Evolutionary conservation across 2,888 invertebrate species (phyloP), one percentile per base, ranked within the genome.

Genomic region (Trimorus sp.): DNA sequence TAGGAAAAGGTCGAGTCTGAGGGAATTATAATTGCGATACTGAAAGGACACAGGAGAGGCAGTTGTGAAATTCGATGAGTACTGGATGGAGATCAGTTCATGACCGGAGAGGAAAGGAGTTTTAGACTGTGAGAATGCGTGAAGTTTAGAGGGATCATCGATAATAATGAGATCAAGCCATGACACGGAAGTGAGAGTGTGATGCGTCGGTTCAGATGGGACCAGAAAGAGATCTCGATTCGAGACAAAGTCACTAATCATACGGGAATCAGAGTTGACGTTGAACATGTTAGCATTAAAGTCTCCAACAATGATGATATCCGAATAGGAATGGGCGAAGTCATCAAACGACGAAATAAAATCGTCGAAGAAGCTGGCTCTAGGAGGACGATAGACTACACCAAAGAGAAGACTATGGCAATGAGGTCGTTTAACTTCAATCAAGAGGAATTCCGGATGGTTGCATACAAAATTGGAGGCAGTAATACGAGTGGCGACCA

Each of bases 101-200:
- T 69, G 36, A 14, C 49, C 48, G 14, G 62, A 62, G 4, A 71
- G 42, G 42, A 71, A 62, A 36, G 40, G 62, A 8, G 51, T 14
- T 1, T 45, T 53, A 12, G 60, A 54, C 14, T 71, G 71, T 6
- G 16, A 16, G 38, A 48, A 51, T 11, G 26, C 12, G 12, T 6
- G 4, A 12, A 71, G 45, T 11, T 62, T 71, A 8, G 42, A n/a
- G 8, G 51, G 42, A 42, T 71, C 71, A 42, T 54, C 53, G 5
- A 60, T 53, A 14, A 62, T 42, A 1, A 58, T 51, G 5, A 71
- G 26, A 12, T 71, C 54, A 3, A 60, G 36, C 60, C 54, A 62
- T 11, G 70, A 49, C 7, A 51, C 38, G 14, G 70, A 58, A 1
- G 38, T 59, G 37, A 49, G 5, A 6, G 70, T 70, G 14, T 70